Base-by-base conservation (phyloP, 2,113 vertebrate species). In the Delphinapterus leucas region DNA sequence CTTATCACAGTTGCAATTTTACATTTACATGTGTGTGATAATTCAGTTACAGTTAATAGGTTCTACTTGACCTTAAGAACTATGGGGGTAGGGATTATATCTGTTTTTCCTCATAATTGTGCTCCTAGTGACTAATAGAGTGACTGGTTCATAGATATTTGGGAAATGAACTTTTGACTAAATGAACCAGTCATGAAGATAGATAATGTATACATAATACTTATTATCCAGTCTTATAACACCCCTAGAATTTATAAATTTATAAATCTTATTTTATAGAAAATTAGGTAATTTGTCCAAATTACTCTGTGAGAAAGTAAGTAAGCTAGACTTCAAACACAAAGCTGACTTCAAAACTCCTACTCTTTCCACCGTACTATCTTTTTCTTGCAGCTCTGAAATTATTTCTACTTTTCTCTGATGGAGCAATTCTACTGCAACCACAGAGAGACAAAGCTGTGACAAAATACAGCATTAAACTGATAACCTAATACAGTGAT, bases 401-500 rank as follows among this genome's bases (percentile, higher is more conserved):
- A 90, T 73, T n/a, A 44, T 84, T 80, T 87, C 6, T 58, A 8
- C 7, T 84, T 93, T 90, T 63, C 23, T 58, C 58, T 47, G 26
- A 65, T 55, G 63, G 38, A 71, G 23, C 6, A 88, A 77, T 81
- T 81, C 21, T 65, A 31, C 36, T 73, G 55, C 5, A 82, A 58
- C 53, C 33, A 71, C 36, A 85, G 73, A 70, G 73, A 70, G 92
- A 82, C 63, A 68, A 61, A 95, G 83, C 95, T 97, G 93, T 81
- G 90, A 90, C 21, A 92, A 96, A 95, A 97, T 95, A 74, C 79
- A 95, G 83, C 93, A 70, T 61, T 25, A 71, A 86, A 90, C 1
- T 41, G 97, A 89, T 94, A 96, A 95, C 44, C 61, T 80, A 97
- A 96, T 96, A 91, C 61, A 94, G 88, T 88, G 70, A 47, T 53